phyloP scores from a whole-genome alignment of 92 coral and sea anemone species.

The Heteractis magnifica region DNA sequence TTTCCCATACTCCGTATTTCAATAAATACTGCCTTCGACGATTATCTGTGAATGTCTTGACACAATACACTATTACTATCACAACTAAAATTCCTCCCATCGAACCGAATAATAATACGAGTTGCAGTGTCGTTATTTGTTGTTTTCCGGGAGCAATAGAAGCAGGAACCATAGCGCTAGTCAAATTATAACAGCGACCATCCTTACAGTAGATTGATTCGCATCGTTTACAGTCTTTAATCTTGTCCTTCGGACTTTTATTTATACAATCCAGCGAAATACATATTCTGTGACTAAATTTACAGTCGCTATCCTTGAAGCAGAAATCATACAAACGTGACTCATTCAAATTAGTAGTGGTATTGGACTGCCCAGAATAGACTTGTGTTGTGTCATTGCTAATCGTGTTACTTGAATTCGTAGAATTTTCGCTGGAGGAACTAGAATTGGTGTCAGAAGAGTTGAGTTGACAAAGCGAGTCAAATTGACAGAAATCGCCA shows the following conservation, averaged over 20 bases:
- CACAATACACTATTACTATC: constrained; percentile 32
- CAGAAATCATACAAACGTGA: background rate
- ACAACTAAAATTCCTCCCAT: constrained; percentile 49
- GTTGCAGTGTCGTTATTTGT: constrained; percentile 16
- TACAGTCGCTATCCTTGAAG: constrained; percentile 11
- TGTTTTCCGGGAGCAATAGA: background rate
- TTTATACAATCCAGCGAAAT: constrained; percentile 16
- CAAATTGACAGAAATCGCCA: background rate
- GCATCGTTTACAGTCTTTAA: constrained; percentile 14
- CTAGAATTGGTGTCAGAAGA: constrained; percentile 13
- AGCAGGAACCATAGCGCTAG: background rate
- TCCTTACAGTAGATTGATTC: constrained; percentile 10
- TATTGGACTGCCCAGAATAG: background rate
- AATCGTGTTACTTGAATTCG: background rate
- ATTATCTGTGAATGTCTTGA: constrained; percentile 35
- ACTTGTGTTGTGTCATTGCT: background rate
- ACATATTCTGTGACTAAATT: background rate
- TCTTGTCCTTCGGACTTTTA: background rate
- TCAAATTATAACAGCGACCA: constrained; percentile 30
- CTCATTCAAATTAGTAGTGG: constrained; percentile 8
- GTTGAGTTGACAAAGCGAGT: background rate
- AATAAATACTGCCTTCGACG: constrained; percentile 32
- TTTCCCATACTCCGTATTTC: constrained; percentile 42
- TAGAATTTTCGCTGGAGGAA: background rate
- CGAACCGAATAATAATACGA: constrained; percentile 36